A percentile compares a stretch with the other conserved stretches of the same genome.
Evolutionary conservation across 1,140 invertebrate genomes (phyloP).

Genomic region (Drosophila ohnishii): DNA sequence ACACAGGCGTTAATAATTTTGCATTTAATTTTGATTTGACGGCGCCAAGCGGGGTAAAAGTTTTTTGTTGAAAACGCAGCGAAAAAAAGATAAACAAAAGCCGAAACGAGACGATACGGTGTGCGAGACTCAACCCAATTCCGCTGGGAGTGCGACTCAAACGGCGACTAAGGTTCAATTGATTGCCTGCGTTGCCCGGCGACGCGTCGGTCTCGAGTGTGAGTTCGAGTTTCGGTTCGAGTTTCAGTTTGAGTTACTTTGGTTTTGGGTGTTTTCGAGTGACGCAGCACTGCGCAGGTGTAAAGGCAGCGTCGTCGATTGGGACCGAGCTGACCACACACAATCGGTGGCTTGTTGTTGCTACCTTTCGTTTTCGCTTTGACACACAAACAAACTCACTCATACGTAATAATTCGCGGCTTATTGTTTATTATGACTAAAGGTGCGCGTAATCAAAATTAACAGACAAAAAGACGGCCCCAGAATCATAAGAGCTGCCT

Average conservation of each 20-base stretch:
- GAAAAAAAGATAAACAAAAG: slow-evolving; percentile 52
- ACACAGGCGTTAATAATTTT: slow-evolving; percentile 61
- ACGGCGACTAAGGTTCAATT: slow-evolving; percentile 75
- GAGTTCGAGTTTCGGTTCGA: slow-evolving; percentile 40
- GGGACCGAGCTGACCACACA: slow-evolving; percentile 37
- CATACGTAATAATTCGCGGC: slow-evolving; percentile 71
- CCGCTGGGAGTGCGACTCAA: slow-evolving; percentile 50
- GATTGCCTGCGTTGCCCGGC: slow-evolving; percentile 55
- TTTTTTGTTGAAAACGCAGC: slow-evolving; percentile 51
- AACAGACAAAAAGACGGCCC: slow-evolving; percentile 22
- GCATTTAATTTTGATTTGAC: slow-evolving; percentile 39
- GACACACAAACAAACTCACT: slow-evolving; percentile 37
- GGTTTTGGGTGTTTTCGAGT: slow-evolving; percentile 17
- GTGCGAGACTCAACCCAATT: slow-evolving; percentile 70
- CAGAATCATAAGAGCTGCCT: slow-evolving; percentile 34
- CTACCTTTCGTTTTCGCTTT: slow-evolving; percentile 70
- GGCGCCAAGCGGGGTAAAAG: slow-evolving; percentile 54
- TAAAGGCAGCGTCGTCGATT: slow-evolving; percentile 36
- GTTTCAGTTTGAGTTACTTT: slow-evolving; percentile 32
- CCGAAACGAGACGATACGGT: slow-evolving; percentile 21
- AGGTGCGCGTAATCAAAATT: slow-evolving; percentile 42
- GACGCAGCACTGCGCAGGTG: slow-evolving; percentile 37
- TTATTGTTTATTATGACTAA: slow-evolving; percentile 69
- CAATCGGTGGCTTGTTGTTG: slow-evolving; percentile 39
- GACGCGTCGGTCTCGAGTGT: slow-evolving; percentile 28